Conservation (phyloP, 2,888 invertebrate species). For the Phorcus lineatus region DNA sequence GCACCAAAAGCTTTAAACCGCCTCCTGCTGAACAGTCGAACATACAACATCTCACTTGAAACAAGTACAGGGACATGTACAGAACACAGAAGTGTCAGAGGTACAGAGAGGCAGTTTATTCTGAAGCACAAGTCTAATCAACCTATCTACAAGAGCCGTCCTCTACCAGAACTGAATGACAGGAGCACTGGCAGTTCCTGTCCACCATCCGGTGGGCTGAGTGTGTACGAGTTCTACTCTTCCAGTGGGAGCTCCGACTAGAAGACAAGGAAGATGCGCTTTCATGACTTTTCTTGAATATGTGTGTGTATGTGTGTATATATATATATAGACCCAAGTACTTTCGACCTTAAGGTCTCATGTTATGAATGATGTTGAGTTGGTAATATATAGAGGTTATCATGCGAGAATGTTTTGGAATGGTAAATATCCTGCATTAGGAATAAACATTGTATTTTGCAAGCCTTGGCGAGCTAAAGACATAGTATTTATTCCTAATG, state of each 20-base stretch:
- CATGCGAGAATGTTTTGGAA: no score
- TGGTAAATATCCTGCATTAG: no score
- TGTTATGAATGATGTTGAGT: no score
- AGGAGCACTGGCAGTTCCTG: neutral
- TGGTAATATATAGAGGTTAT: no score
- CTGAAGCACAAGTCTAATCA: constrained; percentile 13
- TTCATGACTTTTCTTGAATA: no score
- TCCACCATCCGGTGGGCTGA: neutral
- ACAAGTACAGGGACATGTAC: constrained; percentile 59
- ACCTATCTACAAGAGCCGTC: neutral
- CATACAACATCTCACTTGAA: constrained; percentile 65
- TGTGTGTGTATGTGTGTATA: no score
- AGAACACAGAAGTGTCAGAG: constrained; percentile 55
- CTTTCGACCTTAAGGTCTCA: no score
- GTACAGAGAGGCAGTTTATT: constrained; percentile 57
- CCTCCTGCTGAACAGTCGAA: constrained; percentile 59
- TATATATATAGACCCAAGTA: no score
- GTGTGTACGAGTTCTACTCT: neutral
- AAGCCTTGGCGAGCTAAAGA: no score
- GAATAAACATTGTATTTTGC: no score
- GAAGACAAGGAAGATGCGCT: no score
- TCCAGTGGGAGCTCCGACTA: neutral
- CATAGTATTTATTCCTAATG: no score
- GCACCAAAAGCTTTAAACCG: constrained; percentile 26
- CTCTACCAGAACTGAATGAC: neutral